Conservation (phyloP, 2,888 invertebrate species). For the Acrocera orbiculus region DNA sequence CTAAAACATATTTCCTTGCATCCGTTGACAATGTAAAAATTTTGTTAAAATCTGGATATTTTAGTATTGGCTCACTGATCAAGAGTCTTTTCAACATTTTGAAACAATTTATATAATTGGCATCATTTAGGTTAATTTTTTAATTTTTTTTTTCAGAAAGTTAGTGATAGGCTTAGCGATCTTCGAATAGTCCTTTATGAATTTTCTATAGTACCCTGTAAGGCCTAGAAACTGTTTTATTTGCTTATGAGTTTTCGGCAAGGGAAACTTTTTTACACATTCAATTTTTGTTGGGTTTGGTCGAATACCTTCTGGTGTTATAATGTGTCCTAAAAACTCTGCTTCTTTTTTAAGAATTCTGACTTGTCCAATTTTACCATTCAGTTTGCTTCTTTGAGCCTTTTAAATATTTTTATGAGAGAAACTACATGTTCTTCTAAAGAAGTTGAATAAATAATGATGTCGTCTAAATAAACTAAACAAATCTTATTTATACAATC, state of each 20-base stretch:
- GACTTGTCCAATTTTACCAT: constrained; percentile 12
- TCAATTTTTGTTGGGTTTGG: constrained; percentile 13
- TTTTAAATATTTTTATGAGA: constrained; percentile 9
- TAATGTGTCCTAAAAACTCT: constrained; percentile 16
- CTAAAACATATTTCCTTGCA: constrained; percentile 15
- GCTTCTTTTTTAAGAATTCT: constrained; percentile 12
- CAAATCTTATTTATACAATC: constrained; percentile 14
- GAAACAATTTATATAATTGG: constrained; percentile 3
- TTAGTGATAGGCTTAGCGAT: constrained; percentile 1
- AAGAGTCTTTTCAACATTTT: constrained; percentile 1
- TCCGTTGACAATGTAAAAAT: constrained; percentile 18
- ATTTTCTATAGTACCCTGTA: constrained; percentile 10
- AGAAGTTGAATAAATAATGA: constrained; percentile 12
- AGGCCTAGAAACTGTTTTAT: constrained; percentile 10
- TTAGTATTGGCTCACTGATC: no score
- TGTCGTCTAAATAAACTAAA: constrained; percentile 15
- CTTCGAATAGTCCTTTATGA: constrained; percentile 23
- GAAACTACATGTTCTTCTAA: constrained; percentile 11
- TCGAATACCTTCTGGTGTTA: constrained; percentile 13
- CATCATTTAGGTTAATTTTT: constrained; percentile 5
- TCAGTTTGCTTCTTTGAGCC: constrained; percentile 7
- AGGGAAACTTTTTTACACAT: constrained; percentile 10
- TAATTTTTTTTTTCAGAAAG: constrained; percentile 8
- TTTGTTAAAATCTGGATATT: constrained; percentile 11
- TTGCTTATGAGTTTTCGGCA: constrained; percentile 12